Conservation (phyloP, 2,797 vertebrate species). For the Microctenopoma steveboyesi region DNA sequence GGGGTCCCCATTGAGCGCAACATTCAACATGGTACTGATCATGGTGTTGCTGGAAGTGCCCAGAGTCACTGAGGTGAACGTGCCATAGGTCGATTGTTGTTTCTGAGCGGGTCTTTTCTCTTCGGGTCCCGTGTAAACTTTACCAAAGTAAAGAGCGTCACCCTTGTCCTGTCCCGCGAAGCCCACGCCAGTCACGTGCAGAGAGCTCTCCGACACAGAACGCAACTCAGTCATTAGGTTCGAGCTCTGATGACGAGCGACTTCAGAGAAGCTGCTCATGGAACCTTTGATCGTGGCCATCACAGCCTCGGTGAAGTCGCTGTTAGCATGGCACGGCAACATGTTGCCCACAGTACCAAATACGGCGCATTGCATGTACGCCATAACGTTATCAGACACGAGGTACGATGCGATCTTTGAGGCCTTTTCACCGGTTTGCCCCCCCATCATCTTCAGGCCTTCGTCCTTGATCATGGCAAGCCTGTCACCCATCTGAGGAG, state of each 20-base stretch:
- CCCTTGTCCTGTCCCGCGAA: neutral
- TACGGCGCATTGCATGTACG: neutral
- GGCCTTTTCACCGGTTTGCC: accelerated
- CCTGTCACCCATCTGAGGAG: constrained; percentile 16
- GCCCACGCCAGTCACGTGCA: neutral
- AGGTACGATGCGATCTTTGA: neutral
- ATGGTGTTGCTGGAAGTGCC: no score
- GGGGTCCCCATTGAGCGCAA: no score
- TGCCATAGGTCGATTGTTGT: no score
- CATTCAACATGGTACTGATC: no score
- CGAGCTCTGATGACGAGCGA: neutral
- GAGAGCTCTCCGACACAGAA: neutral
- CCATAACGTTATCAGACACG: constrained; percentile 1
- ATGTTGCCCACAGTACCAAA: neutral
- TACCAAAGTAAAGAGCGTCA: neutral
- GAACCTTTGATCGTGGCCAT: neutral
- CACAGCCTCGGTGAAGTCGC: accelerated
- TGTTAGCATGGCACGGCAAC: neutral
- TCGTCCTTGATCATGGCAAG: neutral
- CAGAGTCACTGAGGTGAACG: no score
- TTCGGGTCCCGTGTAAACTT: neutral
- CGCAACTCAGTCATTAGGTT: neutral
- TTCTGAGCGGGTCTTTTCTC: neutral
- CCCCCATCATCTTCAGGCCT: neutral
- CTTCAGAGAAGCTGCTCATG: neutral